Conservation (phyloP, 2,797 vertebrate species). For the Hoplostethus atlanticus region DNA sequence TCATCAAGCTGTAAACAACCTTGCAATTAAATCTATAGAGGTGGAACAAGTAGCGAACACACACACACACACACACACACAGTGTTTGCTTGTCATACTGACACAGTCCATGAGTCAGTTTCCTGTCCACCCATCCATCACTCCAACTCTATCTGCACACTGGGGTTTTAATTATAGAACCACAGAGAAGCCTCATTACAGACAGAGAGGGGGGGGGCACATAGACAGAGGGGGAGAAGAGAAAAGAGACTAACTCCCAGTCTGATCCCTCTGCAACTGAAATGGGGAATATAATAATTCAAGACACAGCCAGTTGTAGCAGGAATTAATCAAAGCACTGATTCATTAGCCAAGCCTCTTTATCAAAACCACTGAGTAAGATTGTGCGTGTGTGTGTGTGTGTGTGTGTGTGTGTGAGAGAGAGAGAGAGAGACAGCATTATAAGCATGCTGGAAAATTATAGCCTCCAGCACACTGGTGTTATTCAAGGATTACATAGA, state of each 20-base stretch:
- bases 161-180: conserved; percentile 76
- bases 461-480: too few relatives aligned
- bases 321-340: conserved; percentile 58
- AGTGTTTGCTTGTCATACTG: conserved; percentile 44
- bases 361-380: conserved; percentile 50
- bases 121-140: conserved; percentile 65
- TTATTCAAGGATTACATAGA: too few relatives aligned
- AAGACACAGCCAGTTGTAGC: conserved; percentile 51
- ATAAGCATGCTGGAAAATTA: too few relatives aligned
- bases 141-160: conserved; percentile 59
- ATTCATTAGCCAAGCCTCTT: conserved; percentile 63
- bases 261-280: conserved; percentile 56
- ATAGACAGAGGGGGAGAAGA: conserved; percentile 29
- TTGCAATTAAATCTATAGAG: conserved; percentile 61
- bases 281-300: conserved; percentile 65
- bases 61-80: neutral
- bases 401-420: conserved; percentile 6
- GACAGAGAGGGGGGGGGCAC: conserved; percentile 21
- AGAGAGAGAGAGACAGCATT: conserved; percentile 25
- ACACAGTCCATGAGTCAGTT: conserved; percentile 62
- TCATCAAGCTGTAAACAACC: conserved; percentile 53
- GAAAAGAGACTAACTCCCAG: conserved; percentile 16
- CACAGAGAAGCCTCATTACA: conserved; percentile 68
- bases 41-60: conserved; percentile 50
- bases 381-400: conserved; percentile 37